These are phyloP conservation scores for Epizoanthus stellaris DNA, from an alignment of 92 coral and sea anemone genomes.

Conservation along the genomic window DNA sequence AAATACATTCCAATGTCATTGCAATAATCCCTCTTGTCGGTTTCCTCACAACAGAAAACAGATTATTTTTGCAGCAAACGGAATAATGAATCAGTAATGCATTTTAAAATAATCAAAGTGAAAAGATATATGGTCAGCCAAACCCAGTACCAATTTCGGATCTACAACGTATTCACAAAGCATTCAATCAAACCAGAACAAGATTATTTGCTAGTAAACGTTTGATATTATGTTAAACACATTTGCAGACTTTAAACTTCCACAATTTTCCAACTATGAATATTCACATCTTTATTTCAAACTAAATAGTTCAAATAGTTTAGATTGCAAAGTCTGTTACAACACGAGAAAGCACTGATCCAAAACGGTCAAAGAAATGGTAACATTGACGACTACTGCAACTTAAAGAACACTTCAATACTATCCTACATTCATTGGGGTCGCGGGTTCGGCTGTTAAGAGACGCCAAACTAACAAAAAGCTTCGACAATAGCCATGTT, in stretches of 20 bases:
- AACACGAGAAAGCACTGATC: not conserved
- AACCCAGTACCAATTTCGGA: not conserved
- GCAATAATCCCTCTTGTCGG: not conserved
- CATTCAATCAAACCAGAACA: not conserved
- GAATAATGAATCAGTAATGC: not conserved
- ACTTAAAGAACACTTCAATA: not conserved
- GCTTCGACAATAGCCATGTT: not conserved
- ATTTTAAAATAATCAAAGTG: not conserved
- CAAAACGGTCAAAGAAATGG: conserved; percentile 4
- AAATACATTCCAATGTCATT: not conserved
- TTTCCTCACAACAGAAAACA: not conserved
- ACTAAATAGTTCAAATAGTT: conserved; percentile 21
- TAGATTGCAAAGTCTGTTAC: conserved; percentile 1
- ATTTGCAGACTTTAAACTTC: not conserved
- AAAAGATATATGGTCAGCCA: not conserved
- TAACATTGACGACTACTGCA: not conserved
- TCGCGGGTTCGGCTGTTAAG: conserved; percentile 10
- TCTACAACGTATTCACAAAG: not conserved
- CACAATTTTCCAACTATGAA: not conserved
- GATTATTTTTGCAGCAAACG: not conserved
- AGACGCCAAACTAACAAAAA: conserved; percentile 30
- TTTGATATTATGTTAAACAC: not conserved
- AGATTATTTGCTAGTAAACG: too few relatives aligned
- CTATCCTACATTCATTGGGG: not conserved
- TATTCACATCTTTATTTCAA: not conserved